Conservation (phyloP, 2,797 vertebrate genomes). For the Hozukius guyotensis region DNA sequence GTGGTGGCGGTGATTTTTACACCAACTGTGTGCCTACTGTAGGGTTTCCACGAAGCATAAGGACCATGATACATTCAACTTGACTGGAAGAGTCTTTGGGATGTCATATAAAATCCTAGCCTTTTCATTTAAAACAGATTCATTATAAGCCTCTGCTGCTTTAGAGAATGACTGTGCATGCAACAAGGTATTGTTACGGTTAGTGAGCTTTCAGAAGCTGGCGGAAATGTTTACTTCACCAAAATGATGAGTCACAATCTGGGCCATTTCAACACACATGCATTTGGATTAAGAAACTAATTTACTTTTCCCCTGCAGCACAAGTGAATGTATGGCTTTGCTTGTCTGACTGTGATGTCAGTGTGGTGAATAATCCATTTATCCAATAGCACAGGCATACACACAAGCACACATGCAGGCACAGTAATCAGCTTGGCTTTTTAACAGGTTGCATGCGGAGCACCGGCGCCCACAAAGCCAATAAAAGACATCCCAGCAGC, state of each 20-base stretch:
- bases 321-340: neutral
- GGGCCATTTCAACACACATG: neutral
- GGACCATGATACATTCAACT: neutral
- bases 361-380: conserved; percentile 38
- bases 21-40: neutral
- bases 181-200: neutral
- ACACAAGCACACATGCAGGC: conserved; percentile 40
- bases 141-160: neutral
- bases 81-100: neutral
- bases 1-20: neutral
- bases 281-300: conserved; percentile 2
- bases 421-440: neutral
- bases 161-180: neutral
- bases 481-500: conserved; percentile 16
- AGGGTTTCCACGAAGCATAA: neutral
- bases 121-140: neutral
- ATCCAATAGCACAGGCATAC: conserved; percentile 26
- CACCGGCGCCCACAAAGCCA: neutral
- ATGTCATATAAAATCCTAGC: neutral
- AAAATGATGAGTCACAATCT: neutral
- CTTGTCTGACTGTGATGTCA: conserved; percentile 9
- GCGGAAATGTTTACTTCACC: neutral
- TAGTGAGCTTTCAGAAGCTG: neutral
- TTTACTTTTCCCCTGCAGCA: neutral
- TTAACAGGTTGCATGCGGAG: conserved; percentile 22